These are phyloP conservation scores for Cryptophagus acutangulus DNA, from an alignment of 2,888 invertebrate species.

Conservation along the genomic window DNA sequence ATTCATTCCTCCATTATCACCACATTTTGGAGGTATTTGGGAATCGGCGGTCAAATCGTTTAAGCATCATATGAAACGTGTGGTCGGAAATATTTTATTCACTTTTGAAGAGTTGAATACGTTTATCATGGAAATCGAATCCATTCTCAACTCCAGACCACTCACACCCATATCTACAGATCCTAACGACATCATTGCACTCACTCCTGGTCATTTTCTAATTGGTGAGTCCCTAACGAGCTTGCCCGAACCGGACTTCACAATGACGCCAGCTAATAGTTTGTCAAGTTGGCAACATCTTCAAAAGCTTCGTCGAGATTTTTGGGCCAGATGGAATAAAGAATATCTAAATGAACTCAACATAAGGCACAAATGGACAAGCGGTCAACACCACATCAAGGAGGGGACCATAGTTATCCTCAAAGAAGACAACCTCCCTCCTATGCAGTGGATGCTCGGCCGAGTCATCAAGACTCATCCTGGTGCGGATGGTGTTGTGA, in stretches of 20 bases:
- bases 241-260: conserved; percentile 14
- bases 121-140: conserved; percentile 12
- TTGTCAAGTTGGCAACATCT: conserved; percentile 11
- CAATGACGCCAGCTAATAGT: conserved; percentile 9
- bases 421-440: conserved; percentile 17
- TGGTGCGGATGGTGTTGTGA: conserved; percentile 16
- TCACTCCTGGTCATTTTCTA: conserved; percentile 23
- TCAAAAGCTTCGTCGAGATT: no score
- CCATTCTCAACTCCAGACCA: conserved; percentile 21
- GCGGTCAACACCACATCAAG: neutral
- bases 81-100: neutral
- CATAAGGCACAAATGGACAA: conserved; percentile 13
- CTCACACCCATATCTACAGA: conserved; percentile 14
- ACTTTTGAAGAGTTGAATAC: conserved; percentile 8
- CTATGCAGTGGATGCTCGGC: conserved; percentile 15
- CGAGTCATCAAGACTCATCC: conserved; percentile 15
- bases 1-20: conserved; percentile 8
- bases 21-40: conserved; percentile 12
- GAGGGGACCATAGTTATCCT: conserved; percentile 13
- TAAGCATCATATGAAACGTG: conserved; percentile 4
- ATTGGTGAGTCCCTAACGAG: conserved; percentile 14
- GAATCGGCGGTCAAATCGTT: conserved; percentile 11
- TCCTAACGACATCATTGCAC: conserved; percentile 10
- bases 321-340: conserved; percentile 14
- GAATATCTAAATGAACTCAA: conserved; percentile 16